Base-by-base conservation (phyloP, 2,113 vertebrate genomes). In the Tympanuchus pallidicinctus region DNA sequence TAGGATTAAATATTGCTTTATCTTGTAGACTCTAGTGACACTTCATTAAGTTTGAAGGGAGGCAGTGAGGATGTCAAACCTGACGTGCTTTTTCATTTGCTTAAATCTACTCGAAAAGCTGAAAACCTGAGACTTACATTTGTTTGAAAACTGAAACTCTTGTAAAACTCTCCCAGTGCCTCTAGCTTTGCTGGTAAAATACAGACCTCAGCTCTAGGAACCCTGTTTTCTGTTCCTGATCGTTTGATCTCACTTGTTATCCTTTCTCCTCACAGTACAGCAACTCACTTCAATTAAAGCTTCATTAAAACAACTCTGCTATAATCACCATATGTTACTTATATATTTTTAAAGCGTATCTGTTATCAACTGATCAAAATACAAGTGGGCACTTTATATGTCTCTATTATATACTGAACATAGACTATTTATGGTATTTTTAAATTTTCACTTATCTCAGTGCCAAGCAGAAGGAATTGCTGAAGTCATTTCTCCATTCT, bases 201-300 rank as follows among this genome's bases (percentile, higher is more conserved):
- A 54, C 17, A 82, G 25, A 63, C 8, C 17, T 66, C 25, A 66
- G 47, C 61, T 82, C 30, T 25, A 83, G 34, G 32, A 93, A 34
- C 21, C 9, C 75, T 43, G 72, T 25, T 89, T 91, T 91, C 20
- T 19, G 8, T 86, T 91, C 2, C n/a, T 71, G 85, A 30, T 86
- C 38, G 30, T 71, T 71, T 94, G 85, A 88, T 88, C 95, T 91
- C 71, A 40, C 89, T 45, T 64, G 25, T 81, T 91, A 91, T 45
- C 67, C 65, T 65, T 86, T 94, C 80, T 78, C 66, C 82, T 95
- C 73, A 66, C 48, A 75, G 82, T n/a, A 72, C 76, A 92, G 85
- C 80, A 94, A 93, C 79, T 86, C 54, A 7, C 52, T 90, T 90
- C 90, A 91, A 94, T 94, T 94, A 94, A 94, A 92, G 85, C 85